Evolutionary conservation across 1,140 invertebrate genomes (phyloP).

Genomic region (Habropoda laboriosa): DNA sequence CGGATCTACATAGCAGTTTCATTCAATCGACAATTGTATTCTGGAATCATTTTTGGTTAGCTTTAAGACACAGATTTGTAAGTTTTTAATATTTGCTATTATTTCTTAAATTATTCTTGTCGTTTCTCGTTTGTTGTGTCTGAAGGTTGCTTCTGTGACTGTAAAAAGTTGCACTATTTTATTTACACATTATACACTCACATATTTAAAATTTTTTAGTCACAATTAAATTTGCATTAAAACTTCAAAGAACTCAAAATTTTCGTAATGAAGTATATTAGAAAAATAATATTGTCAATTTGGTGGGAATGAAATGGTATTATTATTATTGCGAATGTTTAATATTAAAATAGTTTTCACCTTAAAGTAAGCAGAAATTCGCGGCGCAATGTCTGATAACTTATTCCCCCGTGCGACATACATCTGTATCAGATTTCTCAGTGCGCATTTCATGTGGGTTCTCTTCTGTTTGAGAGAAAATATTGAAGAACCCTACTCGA

Average conservation of each 20-base stretch:
- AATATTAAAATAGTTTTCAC: conserved; percentile 50
- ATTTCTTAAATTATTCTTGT: not conserved
- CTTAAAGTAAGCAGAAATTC: conserved; percentile 54
- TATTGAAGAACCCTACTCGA: conserved; percentile 46
- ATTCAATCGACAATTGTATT: no score
- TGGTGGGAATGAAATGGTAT: conserved; percentile 26
- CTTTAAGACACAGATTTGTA: not conserved
- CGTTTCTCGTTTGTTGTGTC: no score
- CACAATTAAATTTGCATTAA: no score
- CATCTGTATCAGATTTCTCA: conserved; percentile 46
- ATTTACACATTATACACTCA: no score
- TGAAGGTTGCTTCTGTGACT: no score
- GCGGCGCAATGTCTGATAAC: conserved; percentile 53
- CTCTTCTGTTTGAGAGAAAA: conserved; percentile 39
- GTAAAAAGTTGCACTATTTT: no score
- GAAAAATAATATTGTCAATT: no score
- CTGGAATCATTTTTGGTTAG: no score
- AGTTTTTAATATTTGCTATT: not conserved
- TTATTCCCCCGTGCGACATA: conserved; percentile 20
- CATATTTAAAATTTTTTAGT: no score
- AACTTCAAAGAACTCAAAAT: no score
- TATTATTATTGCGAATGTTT: conserved; percentile 46
- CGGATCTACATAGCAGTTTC: no score
- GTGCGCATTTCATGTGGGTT: conserved; percentile 28
- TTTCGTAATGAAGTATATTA: no score